phyloP scores from a whole-genome alignment of 2,888 invertebrate species.

The Leucophenga montana region DNA sequence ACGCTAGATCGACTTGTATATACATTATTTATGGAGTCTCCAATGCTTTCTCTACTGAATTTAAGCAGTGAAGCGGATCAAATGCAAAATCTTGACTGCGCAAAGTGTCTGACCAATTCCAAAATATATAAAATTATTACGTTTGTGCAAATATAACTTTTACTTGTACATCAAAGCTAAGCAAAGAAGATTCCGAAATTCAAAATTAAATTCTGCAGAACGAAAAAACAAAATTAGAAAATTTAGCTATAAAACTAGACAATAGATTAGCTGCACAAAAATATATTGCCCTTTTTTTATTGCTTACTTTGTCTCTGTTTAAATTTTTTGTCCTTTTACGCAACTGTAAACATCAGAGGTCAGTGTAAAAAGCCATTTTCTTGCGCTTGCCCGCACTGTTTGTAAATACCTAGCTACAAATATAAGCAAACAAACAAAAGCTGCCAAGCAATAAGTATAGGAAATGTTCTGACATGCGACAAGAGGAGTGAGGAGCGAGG shows the following conservation, averaged over 20 bases:
- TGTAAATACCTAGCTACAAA: not conserved
- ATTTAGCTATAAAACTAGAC: slow-evolving; percentile 4
- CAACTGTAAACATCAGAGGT: slow-evolving; percentile 16
- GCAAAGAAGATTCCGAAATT: not conserved
- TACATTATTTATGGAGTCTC: no score
- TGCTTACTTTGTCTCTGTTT: slow-evolving; percentile 1
- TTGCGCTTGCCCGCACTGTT: not conserved
- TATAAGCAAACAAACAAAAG: not conserved
- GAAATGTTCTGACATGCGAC: slow-evolving; percentile 3
- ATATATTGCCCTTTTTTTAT: slow-evolving; percentile 17
- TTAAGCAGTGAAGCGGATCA: no score
- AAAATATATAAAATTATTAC: no score
- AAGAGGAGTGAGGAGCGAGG: no score
- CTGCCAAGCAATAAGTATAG: not conserved
- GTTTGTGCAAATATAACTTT: no score
- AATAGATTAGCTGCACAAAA: slow-evolving; percentile 19
- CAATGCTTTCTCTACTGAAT: no score
- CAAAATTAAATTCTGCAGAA: slow-evolving; percentile 1
- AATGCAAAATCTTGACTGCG: no score
- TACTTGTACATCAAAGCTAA: no score
- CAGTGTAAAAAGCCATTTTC: not conserved
- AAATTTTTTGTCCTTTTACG: not conserved
- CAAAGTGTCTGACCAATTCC: no score
- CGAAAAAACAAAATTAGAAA: no score
- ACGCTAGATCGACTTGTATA: no score